A percentile compares a stretch with the other conserved stretches of the same genome.
phyloP scores from a whole-genome alignment of 2,888 invertebrate species.

The Epicampocera succincta region DNA sequence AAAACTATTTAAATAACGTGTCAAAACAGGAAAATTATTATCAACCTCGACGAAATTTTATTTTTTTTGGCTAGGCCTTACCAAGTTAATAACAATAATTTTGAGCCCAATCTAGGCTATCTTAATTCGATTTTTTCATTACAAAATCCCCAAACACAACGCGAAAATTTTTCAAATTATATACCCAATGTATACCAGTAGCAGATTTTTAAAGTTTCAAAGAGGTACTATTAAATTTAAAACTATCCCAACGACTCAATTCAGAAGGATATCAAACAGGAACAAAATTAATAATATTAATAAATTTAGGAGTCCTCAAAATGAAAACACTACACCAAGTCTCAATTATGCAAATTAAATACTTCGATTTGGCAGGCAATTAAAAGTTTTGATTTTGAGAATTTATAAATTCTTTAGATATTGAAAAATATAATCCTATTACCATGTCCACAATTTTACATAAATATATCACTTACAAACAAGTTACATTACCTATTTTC shows the following conservation, averaged over 20 bases:
- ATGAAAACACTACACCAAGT: background rate
- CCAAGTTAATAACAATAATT: no score
- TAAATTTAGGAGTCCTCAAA: slow-evolving; percentile 24
- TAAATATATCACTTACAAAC: background rate
- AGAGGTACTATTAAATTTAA: no score
- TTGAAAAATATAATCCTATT: background rate
- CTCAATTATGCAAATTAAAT: background rate
- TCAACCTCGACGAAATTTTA: no score
- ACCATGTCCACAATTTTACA: slow-evolving; percentile 5
- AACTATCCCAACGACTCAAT: slow-evolving; percentile 1
- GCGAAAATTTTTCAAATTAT: no score
- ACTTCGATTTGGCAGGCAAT: slow-evolving; percentile 41
- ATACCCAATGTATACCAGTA: slow-evolving; percentile 29
- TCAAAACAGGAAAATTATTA: no score
- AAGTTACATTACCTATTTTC: slow-evolving; percentile 4
- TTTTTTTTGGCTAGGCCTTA: no score
- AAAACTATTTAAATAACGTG: no score
- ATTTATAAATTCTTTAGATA: background rate
- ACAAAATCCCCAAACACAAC: no score
- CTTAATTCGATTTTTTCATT: no score
- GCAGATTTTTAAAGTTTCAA: slow-evolving; percentile 25
- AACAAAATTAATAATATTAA: slow-evolving; percentile 12
- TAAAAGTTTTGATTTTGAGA: slow-evolving; percentile 45
- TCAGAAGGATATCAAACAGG: background rate
- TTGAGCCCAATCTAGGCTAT: no score